These are phyloP conservation scores for Hirundichthys speculiger DNA, from an alignment of 2,113 vertebrate species.

Conservation along the genomic window DNA sequence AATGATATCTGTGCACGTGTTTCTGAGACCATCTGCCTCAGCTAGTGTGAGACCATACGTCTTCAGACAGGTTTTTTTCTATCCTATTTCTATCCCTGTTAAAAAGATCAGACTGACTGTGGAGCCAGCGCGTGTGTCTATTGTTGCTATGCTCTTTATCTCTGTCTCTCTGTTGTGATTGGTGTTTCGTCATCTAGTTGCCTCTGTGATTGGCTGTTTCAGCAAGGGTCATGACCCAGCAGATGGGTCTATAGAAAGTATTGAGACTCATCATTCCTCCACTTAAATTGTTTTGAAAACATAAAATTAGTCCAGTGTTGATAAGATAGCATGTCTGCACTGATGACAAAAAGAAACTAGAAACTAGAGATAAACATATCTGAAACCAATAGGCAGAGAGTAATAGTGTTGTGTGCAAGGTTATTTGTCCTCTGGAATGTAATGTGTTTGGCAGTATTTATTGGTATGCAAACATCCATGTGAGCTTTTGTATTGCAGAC, in stretches of 20 bases:
- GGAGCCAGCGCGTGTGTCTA: conserved; percentile 66
- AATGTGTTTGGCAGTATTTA: conserved; percentile 22
- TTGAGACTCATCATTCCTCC: conserved; percentile 48
- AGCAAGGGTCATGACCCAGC: conserved; percentile 71
- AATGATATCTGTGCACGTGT: conserved; percentile 12
- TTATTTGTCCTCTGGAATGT: conserved; percentile 20
- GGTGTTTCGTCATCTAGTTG: conserved; percentile 60
- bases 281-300: conserved; percentile 39
- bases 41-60: conserved; percentile 30
- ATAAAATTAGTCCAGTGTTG: conserved; percentile 7
- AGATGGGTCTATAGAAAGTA: conserved; percentile 73
- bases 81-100: conserved; percentile 5
- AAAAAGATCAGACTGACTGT: conserved; percentile 38
- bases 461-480: conserved; percentile 62
- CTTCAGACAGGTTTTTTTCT: conserved; percentile 7
- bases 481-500: conserved; percentile 55
- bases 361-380: not conserved
- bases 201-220: conserved; percentile 57
- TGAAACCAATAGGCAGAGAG: not conserved
- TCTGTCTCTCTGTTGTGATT: conserved; percentile 52
- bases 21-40: conserved; percentile 51
- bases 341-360: not conserved
- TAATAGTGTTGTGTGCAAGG: conserved; percentile 13
- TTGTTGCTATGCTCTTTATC: conserved; percentile 64
- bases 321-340: not conserved